Evolutionary conservation across 2,113 vertebrate genomes (phyloP).

Genomic region (Ursus arctos): DNA sequence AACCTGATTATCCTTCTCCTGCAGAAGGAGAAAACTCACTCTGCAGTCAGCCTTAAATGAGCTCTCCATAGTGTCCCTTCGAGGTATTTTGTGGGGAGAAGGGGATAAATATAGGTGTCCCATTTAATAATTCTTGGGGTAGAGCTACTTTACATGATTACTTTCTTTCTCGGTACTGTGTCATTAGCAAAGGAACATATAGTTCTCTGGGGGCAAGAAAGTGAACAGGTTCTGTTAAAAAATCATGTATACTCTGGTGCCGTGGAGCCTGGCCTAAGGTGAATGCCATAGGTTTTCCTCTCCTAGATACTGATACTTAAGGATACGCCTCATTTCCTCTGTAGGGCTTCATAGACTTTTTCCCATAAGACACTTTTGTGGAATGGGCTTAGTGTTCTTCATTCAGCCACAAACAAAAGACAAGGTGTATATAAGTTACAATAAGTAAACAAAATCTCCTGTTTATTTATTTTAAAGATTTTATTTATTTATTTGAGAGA

Average conservation of each 20-base stretch:
- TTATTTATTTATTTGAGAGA: neutral
- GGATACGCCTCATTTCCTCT: neutral
- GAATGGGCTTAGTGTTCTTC: neutral
- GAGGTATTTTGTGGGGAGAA: conserved; percentile 69
- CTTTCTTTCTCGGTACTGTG: neutral
- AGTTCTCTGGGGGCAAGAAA: neutral
- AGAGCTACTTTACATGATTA: conserved; percentile 53
- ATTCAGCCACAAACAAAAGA: neutral
- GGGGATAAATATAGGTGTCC: conserved; percentile 73
- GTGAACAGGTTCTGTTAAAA: neutral
- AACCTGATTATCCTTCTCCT: conserved; percentile 77
- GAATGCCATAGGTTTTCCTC: neutral
- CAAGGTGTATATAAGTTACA: neutral
- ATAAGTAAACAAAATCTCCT: neutral
- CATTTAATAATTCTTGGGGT: conserved; percentile 68
- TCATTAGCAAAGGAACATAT: conserved; percentile 22
- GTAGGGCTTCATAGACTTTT: neutral
- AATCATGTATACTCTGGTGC: neutral
- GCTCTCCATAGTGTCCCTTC: conserved; percentile 67
- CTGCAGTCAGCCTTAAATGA: conserved; percentile 72
- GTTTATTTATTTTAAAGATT: neutral
- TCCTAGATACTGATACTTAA: neutral
- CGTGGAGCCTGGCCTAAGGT: neutral
- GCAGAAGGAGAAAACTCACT: conserved; percentile 79
- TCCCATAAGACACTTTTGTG: neutral